Evolutionary conservation across 2,113 vertebrate genomes (phyloP).

Genomic region (Bujurquina vittata): DNA sequence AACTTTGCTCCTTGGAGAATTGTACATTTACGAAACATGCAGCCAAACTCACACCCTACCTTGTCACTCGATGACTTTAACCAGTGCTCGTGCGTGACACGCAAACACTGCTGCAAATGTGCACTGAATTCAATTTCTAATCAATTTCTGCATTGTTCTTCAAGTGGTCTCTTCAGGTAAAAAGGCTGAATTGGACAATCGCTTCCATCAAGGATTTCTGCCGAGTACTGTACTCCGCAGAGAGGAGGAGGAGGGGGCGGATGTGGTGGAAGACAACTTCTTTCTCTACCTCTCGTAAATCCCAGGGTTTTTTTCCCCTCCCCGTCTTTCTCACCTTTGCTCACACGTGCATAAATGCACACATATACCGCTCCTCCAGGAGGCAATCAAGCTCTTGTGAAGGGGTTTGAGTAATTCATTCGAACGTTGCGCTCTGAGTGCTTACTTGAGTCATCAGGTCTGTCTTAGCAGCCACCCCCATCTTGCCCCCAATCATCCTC

Average conservation of each 20-base stretch:
- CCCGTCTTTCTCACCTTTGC: slow-evolving; percentile 60
- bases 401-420: slow-evolving; percentile 63
- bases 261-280: slow-evolving; percentile 44
- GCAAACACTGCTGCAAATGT: background rate
- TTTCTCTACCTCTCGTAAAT: slow-evolving; percentile 41
- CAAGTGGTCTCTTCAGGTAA: slow-evolving; percentile 73
- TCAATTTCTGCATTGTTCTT: slow-evolving; percentile 65
- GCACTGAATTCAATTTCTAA: slow-evolving; percentile 54
- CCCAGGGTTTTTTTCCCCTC: slow-evolving; percentile 34
- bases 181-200: slow-evolving; percentile 62
- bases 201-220: slow-evolving; percentile 72
- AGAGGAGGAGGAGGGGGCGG: slow-evolving; percentile 23
- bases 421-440: slow-evolving; percentile 50
- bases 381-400: slow-evolving; percentile 76
- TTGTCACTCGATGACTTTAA: slow-evolving; percentile 25
- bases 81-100: background rate
- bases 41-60: background rate
- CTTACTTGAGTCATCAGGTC: slow-evolving; percentile 71
- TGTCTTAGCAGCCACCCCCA: slow-evolving; percentile 65
- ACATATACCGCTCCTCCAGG: slow-evolving; percentile 50
- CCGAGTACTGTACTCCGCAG: slow-evolving; percentile 57
- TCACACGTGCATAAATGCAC: slow-evolving; percentile 9
- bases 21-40: background rate
- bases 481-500: slow-evolving; percentile 69
- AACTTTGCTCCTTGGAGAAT: slow-evolving; percentile 2